Evolutionary conservation across 2,113 vertebrate genomes (phyloP).

Genomic region (Cryptomyrus ogoouensis): DNA sequence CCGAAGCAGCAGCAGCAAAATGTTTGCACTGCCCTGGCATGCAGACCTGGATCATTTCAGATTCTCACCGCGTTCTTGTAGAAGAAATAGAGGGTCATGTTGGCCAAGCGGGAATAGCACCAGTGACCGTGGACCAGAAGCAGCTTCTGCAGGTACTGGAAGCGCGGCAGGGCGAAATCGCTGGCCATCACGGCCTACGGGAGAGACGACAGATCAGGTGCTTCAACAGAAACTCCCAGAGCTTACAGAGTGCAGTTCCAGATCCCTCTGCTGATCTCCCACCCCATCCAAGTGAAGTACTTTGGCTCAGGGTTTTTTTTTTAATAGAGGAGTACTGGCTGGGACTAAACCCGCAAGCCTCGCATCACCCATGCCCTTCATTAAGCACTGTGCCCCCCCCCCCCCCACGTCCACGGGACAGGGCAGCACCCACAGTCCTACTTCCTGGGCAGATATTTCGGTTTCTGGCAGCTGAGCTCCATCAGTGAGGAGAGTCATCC

Average conservation of each 20-base stretch:
- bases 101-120: slow-evolving; percentile 94
- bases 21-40: not conserved
- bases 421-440: not conserved
- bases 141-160: slow-evolving; percentile 87
- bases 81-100: slow-evolving; percentile 98
- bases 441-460: too few species aligned
- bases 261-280: not conserved
- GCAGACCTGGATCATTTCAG: not conserved
- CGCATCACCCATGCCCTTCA: not conserved
- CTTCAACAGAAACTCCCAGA: not conserved
- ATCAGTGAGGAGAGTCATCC: not conserved
- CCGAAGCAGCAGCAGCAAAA: not conserved
- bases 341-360: not conserved
- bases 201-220: not conserved
- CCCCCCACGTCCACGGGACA: too few species aligned
- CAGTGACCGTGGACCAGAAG: slow-evolving; percentile 93
- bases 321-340: not conserved
- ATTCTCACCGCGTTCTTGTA: slow-evolving; percentile 93
- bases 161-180: slow-evolving; percentile 86
- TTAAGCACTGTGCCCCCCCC: not conserved
- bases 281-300: not conserved
- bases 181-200: slow-evolving; percentile 95
- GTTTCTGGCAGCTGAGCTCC: not conserved
- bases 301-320: not conserved
- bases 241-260: not conserved